Evolutionary conservation across 2,888 invertebrate genomes (phyloP).

Genomic region (Sesia apiformis): DNA sequence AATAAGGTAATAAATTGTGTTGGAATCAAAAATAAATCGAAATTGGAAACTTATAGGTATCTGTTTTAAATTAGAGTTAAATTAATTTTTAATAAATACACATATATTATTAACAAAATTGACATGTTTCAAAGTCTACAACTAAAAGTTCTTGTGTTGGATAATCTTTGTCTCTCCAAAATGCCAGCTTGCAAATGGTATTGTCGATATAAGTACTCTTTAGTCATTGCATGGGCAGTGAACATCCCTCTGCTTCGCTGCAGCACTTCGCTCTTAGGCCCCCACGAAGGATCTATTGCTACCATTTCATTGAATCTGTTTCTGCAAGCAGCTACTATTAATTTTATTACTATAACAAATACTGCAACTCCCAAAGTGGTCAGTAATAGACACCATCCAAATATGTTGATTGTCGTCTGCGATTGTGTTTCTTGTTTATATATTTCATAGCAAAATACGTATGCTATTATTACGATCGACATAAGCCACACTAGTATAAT

Average conservation of each 20-base stretch:
- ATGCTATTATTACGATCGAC: constrained; percentile 23
- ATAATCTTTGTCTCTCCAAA: constrained; percentile 32
- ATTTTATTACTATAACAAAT: constrained; percentile 12
- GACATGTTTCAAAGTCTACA: neutral
- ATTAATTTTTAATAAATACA: constrained; percentile 3
- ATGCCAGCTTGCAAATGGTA: constrained; percentile 61
- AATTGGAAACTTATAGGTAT: neutral
- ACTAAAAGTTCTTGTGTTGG: constrained; percentile 26
- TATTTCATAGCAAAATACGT: constrained; percentile 27
- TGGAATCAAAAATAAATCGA: neutral
- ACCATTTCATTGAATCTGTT: constrained; percentile 21
- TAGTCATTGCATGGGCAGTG: constrained; percentile 65
- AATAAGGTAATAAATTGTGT: neutral
- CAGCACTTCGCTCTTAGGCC: constrained; percentile 42
- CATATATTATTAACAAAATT: constrained; percentile 23
- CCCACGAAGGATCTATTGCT: constrained; percentile 41
- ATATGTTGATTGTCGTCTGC: neutral
- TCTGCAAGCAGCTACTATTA: constrained; percentile 24
- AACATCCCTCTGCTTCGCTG: constrained; percentile 62
- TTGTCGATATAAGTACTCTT: constrained; percentile 65
- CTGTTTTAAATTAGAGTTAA: too few relatives aligned
- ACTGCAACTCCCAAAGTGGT: constrained; percentile 5
- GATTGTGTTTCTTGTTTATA: constrained; percentile 3
- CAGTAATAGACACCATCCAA: constrained; percentile 18
- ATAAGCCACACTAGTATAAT: constrained; percentile 41